Evolutionary conservation across 2,113 vertebrate genomes (phyloP), one percentile per base, ranked within the genome.

Genomic region (Lycaon pictus): DNA sequence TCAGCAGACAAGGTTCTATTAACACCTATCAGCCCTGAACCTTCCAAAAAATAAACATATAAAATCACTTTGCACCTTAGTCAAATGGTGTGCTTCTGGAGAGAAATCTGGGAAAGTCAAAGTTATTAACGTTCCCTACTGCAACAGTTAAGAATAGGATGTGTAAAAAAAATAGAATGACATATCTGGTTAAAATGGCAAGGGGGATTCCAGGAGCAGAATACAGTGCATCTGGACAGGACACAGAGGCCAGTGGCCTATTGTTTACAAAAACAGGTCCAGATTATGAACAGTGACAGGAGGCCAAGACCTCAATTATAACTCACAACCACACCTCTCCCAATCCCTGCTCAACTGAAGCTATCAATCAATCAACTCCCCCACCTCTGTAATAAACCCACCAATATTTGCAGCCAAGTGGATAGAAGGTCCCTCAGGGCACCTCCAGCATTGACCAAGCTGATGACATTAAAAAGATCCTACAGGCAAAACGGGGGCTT

Each of bases 231-330:
- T 95, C 80, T 97, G 96, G 86, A 84, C 82, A 97, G 97, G 94
- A 95, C 97, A 96, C 0, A 1, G 62, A 96, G 90, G 94, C 83
- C 96, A 94, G 72, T 93, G 53, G 85, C 67, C 88, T 95, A 96
- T 96, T 97, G 97, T 98, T 98, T 98, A 98, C 95, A 97, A 97
- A 98, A 98, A 97, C 56, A 97, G 53, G 53, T 72, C 56, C 1
- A 2, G 95, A 94, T 94, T 97, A 97, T 84, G 94, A 97, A 96
- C 82, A 92, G 77, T 95, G 93, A 98, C 97, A 97, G 94, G 95
- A 97, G 83, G 97, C 97, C 94, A 97, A 94, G 93, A 98, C 95
- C 97, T 95, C 95, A 95, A 74, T 96, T 95, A 91, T 85, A 97
- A 96, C 94, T 98, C 96, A 71, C 29, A 96, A 96, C 79, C 95